Evolutionary conservation across 2,888 invertebrate genomes (phyloP), one percentile per base, ranked within the genome.

Genomic region (Gymnosoma rotundatum): DNA sequence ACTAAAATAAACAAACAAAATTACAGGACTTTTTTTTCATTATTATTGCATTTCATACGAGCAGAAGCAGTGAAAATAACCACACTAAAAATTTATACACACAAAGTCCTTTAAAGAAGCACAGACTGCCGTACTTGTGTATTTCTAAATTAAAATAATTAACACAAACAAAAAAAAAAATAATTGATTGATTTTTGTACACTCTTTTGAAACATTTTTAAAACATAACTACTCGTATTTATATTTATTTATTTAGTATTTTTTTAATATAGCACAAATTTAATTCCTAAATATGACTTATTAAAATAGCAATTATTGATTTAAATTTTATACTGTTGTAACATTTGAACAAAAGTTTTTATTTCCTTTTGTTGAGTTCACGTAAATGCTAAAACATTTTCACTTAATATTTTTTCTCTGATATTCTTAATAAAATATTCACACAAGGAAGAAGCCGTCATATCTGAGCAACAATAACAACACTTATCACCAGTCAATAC

Each of bases 381-480:
- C 2, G 0, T n/a, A 7, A 7, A 18, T 18, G 1, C 4, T 2
- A 18, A 2, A 4, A 50, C 12, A n/a, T 7, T 9, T 52, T 52
- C 8, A 10, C 18, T 52, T 20, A 20, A 7, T 18, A 18, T 21
- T 18, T 67, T 32, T 25, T 6, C 42, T 42, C 12, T 56, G 12
- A 5, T 21, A 9, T 52, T 52, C 4, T 4, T 50, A 48, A 69
- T 70, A 45, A 73, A 78, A 69, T 69, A 63, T 64, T 76, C 69
- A 42, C 42, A 36, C 9, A 21, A 36, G 42, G 21, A 52, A 66
- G 12, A 25, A 20, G 18, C 14, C 73, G 63, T 25, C 20, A 72
- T 60, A 48, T n/a, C n/a, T 45, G 21, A n/a, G 16, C 73, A 60
- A 45, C 25, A 20, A 58, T 64, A 60, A 50, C 45, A 38, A 45